Base-by-base conservation (phyloP, 2,113 vertebrate genomes). In the Chloebia gouldiae region DNA sequence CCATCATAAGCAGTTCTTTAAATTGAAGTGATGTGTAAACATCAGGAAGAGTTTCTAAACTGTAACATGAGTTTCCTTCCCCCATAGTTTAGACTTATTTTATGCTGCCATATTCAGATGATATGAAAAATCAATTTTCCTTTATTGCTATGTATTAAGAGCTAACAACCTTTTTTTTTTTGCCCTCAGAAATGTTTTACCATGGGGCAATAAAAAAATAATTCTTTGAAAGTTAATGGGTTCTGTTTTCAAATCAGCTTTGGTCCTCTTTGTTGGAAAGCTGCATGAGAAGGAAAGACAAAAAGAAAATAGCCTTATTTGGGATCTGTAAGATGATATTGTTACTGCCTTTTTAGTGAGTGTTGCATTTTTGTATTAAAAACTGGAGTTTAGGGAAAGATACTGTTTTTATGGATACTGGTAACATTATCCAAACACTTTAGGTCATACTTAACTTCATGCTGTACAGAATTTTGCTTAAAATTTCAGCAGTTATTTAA, bases 1-100 rank as follows among this genome's bases (percentile, higher is more conserved):
- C 89, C 80, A 60, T 86, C 80, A 89, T 39, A 78, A 91, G 65
- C 92, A 92, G 49, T 84, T 95, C 86, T 88, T 94, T 68, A 84
- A 96, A 86, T 76, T 86, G 85, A 85, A 85, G 57, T 72, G 59
- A 75, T 91, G 60, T 88, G 80, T 94, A 94, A 96, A 92, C 81
- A 95, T 90, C 69, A 92, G 77, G 80, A 94, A 37, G 45, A 23
- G 50, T 80, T 92, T 93, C 93, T 91, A 72, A 92, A 71, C 76
- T 82, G 49, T 75, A 93, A 79, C 24, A 16, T 27, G 45, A 82
- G 35, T 91, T 87, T 82, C 50, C 49, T 78, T 81, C 61, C 53
- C 50, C 81, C 81, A 12, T n/a, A 61, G 40, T 57, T 91, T 13
- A 76, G 70, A 19, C 44, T 16, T 2, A 17, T 40, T 86, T 78